These are phyloP conservation scores for Anolis sagrei DNA, from an alignment of 2,113 vertebrate genomes.

Conservation along the genomic window DNA sequence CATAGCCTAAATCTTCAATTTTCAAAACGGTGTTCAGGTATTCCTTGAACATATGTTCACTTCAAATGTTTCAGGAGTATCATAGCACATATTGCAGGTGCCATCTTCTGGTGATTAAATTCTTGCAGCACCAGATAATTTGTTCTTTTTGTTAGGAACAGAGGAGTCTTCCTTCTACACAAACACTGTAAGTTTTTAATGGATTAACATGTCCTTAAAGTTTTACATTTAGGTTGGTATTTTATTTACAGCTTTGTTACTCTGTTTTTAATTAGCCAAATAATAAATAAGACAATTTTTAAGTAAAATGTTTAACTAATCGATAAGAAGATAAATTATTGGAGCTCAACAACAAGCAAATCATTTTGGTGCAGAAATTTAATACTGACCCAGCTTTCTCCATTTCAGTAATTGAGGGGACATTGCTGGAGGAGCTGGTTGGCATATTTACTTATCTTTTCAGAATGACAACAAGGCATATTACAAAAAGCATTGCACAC, in stretches of 20 bases:
- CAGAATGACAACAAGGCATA: neutral
- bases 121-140: slow-evolving; percentile 27
- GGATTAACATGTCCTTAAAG: neutral
- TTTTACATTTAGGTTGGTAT: neutral
- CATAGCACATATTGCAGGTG: slow-evolving; percentile 65
- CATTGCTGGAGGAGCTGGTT: too few relatives aligned
- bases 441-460: neutral
- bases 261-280: neutral
- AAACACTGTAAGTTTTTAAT: neutral
- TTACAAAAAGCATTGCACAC: neutral
- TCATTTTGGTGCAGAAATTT: neutral
- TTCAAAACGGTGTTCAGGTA: neutral
- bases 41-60: slow-evolving; percentile 32
- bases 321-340: neutral
- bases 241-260: neutral
- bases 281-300: neutral
- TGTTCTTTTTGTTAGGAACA: neutral
- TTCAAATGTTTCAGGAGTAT: slow-evolving; percentile 41
- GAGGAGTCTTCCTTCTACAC: neutral
- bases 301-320: neutral
- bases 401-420: neutral
- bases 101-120: slow-evolving; percentile 65
- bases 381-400: neutral
- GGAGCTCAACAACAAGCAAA: neutral
- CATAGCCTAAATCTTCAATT: neutral